Conservation (phyloP, 2,797 vertebrate species). For the Aphelocoma californica region DNA sequence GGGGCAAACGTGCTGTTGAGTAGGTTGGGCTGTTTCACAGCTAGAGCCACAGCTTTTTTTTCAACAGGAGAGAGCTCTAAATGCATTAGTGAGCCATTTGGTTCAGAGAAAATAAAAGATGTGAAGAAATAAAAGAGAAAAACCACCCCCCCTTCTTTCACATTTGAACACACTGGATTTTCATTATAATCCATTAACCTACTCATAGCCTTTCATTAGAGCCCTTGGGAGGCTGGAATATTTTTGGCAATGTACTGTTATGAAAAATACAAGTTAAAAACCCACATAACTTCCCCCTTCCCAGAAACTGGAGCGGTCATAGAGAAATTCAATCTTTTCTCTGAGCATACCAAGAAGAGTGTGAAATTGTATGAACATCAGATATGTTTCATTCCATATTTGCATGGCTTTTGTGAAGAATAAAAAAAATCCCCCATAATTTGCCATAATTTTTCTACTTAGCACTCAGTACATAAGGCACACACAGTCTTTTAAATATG, state of each 20-base stretch:
- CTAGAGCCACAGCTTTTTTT: conserved; percentile 35
- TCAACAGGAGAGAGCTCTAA: not conserved
- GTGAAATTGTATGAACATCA: not conserved
- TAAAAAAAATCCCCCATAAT: not conserved
- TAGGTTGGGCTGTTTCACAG: conserved; percentile 24
- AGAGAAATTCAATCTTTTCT: not conserved
- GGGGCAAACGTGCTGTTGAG: not conserved
- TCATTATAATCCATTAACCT: conserved; percentile 60
- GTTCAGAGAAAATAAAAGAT: conserved; percentile 35
- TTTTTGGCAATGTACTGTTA: conserved; percentile 47
- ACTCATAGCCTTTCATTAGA: conserved; percentile 50
- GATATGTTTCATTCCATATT: not conserved
- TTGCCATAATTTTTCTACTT: not conserved
- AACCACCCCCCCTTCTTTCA: conserved; percentile 2
- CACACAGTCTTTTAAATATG: not conserved
- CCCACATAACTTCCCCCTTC: not conserved
- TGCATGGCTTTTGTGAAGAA: not conserved
- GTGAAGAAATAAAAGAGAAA: conserved; percentile 24
- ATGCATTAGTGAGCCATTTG: conserved; percentile 32
- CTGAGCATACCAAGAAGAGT: not conserved
- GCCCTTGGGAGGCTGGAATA: conserved; percentile 36
- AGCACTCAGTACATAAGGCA: not conserved
- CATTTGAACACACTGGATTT: conserved; percentile 25
- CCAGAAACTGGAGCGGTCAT: not conserved
- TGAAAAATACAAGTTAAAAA: conserved; percentile 22